phyloP scores from a whole-genome alignment of 2,888 invertebrate genomes.

The Byasa hedistus region DNA sequence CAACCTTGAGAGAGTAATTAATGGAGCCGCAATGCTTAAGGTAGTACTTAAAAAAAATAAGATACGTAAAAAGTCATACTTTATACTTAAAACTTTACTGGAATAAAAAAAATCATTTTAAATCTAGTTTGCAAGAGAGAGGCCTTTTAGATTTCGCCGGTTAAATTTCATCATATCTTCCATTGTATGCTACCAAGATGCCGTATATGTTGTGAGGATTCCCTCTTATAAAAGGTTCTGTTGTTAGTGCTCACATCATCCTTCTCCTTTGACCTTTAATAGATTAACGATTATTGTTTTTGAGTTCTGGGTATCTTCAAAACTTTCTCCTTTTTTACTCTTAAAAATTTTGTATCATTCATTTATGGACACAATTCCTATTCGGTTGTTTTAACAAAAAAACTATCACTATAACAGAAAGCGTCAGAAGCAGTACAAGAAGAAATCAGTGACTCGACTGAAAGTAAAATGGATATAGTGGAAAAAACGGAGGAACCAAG shows the following conservation, averaged over 20 bases:
- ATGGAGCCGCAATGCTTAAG: conserved; percentile 60
- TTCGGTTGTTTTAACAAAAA: not conserved
- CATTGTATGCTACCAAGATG: no score
- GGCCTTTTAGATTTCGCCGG: no score
- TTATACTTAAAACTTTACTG: not conserved
- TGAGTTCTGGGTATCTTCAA: not conserved
- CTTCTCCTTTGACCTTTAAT: no score
- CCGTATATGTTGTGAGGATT: no score
- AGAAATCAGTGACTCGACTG: conserved; percentile 42
- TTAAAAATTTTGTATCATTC: not conserved
- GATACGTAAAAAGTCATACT: conserved; percentile 17
- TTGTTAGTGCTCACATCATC: no score
- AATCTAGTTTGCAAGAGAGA: not conserved
- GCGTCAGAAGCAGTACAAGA: conserved; percentile 41
- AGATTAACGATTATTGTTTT: not conserved
- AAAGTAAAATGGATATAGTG: conserved; percentile 42
- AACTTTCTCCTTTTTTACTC: not conserved
- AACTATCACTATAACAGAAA: conserved; percentile 47
- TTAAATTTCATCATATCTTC: no score
- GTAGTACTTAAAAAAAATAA: no score
- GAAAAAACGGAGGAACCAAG: conserved; percentile 40
- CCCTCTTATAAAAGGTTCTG: no score
- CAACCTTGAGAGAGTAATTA: conserved; percentile 59
- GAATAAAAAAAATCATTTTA: not conserved
- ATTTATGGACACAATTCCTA: not conserved